A percentile compares a stretch with the other conserved stretches of the same genome.
phyloP scores from a whole-genome alignment of 2,797 vertebrate genomes.

The Dicrostonyx torquatus region DNA sequence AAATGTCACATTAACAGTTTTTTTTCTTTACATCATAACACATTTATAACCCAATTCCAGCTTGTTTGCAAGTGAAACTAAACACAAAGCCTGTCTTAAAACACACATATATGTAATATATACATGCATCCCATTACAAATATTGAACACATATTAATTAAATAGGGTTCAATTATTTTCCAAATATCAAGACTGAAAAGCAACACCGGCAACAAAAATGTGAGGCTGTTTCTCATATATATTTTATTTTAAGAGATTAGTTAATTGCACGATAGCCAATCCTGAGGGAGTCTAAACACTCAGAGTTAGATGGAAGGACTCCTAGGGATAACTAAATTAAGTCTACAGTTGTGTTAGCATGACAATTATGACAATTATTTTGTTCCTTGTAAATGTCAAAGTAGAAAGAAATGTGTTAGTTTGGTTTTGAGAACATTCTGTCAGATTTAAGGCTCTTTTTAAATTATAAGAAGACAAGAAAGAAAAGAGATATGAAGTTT shows the following conservation, averaged over 20 bases:
- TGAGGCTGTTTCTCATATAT: neutral
- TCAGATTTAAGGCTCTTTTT: neutral
- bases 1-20: slow-evolving; percentile 38
- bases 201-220: neutral
- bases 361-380: neutral
- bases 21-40: slow-evolving; percentile 18
- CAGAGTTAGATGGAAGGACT: neutral
- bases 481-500: neutral
- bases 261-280: neutral
- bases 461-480: neutral
- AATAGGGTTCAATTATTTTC: slow-evolving; percentile 32
- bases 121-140: neutral
- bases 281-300: neutral
- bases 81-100: slow-evolving; percentile 8
- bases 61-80: slow-evolving; percentile 7
- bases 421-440: neutral
- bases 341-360: neutral
- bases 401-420: neutral
- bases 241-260: slow-evolving; percentile 31
- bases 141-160: neutral
- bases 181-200: neutral
- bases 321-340: neutral
- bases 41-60: neutral
- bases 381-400: neutral
- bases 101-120: neutral